phyloP scores from a whole-genome alignment of 2,888 invertebrate species.

The Smittia aterrima region DNA sequence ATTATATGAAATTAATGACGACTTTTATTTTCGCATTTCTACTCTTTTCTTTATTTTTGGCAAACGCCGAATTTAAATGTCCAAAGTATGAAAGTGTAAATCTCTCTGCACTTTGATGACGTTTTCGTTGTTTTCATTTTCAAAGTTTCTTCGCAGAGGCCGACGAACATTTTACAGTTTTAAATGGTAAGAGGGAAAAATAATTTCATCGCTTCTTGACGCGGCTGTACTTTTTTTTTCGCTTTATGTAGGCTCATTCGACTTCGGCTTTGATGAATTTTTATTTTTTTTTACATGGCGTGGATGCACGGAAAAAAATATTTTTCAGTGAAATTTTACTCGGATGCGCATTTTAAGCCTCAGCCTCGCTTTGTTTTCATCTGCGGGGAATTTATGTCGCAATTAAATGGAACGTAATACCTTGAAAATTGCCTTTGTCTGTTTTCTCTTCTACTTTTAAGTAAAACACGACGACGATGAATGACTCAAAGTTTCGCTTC shows the following conservation, averaged over 20 bases:
- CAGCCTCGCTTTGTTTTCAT: background rate
- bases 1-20: conserved; percentile 33
- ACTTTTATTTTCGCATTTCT: conserved; percentile 24
- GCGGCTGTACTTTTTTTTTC: conserved; percentile 32
- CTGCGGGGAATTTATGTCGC: no score
- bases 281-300: conserved; percentile 19
- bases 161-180: background rate
- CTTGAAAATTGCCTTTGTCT: no score
- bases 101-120: background rate
- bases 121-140: background rate
- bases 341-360: no score
- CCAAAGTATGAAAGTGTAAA: background rate
- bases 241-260: conserved; percentile 36
- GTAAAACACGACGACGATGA: no score
- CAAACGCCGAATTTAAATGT: background rate
- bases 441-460: no score
- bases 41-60: background rate
- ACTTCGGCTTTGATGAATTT: background rate
- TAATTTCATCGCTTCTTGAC: conserved; percentile 9
- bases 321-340: background rate
- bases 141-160: background rate
- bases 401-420: no score
- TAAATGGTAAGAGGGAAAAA: conserved; percentile 32
- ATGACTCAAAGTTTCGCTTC: no score
- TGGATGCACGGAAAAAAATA: conserved; percentile 21